A percentile compares a stretch with the other conserved stretches of the same genome.
These are phyloP conservation scores for Hippocampus kuda DNA, from an alignment of 2,797 vertebrate genomes.

Conservation along the genomic window DNA sequence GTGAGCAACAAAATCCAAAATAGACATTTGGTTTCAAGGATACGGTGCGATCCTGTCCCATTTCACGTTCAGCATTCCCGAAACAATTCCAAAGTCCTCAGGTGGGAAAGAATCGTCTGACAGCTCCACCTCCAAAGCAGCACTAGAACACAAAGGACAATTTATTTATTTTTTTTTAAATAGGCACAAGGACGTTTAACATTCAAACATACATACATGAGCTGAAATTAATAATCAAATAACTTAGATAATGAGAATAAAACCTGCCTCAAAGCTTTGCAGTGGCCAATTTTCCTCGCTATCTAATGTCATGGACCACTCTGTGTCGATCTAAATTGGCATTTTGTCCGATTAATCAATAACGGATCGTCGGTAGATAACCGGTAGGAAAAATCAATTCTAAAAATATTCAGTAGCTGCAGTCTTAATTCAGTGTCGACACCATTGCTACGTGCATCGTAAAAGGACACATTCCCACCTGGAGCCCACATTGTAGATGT, in stretches of 20 bases:
- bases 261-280: too few relatives aligned
- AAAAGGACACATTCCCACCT: constrained; percentile 60
- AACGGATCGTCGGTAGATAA: neutral
- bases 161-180: neutral
- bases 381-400: neutral
- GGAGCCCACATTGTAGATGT: constrained; percentile 93
- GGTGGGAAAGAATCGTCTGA: constrained; percentile 93
- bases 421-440: neutral
- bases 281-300: too few relatives aligned
- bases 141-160: constrained; percentile 56
- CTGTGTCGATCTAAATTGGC: neutral
- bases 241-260: too few relatives aligned
- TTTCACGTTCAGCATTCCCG: constrained; percentile 92
- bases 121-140: constrained; percentile 88
- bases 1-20: neutral
- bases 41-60: constrained; percentile 98
- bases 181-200: too few relatives aligned
- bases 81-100: constrained; percentile 93
- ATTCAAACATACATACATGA: neutral
- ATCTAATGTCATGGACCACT: too few relatives aligned
- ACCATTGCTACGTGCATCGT: neutral
- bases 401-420: neutral
- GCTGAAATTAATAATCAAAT: too few relatives aligned
- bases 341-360: neutral
- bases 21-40: constrained; percentile 60